These are phyloP conservation scores for Eriocheir sinensis DNA, from an alignment of 1,140 invertebrate species.

Conservation along the genomic window DNA sequence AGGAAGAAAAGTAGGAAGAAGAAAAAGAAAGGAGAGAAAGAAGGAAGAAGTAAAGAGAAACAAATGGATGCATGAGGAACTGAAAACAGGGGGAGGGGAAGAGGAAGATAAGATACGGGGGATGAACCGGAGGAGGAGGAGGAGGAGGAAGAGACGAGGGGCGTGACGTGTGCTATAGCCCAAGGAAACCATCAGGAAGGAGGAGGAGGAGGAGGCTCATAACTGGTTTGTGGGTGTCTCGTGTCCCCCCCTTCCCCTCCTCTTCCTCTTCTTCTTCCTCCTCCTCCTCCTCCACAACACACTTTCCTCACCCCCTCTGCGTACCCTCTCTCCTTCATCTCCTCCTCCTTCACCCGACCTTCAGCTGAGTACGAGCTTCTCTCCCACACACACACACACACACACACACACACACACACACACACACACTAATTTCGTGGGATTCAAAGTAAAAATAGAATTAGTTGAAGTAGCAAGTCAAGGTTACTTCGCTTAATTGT, in stretches of 20 bases:
- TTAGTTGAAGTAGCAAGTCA: too few relatives aligned
- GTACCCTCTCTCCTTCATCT: too few relatives aligned
- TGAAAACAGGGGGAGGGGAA: background rate
- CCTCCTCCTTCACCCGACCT: too few relatives aligned
- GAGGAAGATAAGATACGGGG: background rate
- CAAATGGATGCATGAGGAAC: background rate
- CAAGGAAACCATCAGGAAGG: background rate
- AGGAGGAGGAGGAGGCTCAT: background rate
- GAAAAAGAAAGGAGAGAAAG: background rate
- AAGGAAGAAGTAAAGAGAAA: too few relatives aligned
- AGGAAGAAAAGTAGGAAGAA: background rate
- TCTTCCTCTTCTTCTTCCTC: background rate
- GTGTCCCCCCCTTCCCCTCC: background rate
- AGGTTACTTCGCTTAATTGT: too few relatives aligned
- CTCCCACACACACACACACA: too few relatives aligned
- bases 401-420: too few relatives aligned
- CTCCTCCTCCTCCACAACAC: background rate
- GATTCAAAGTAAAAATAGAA: too few relatives aligned
- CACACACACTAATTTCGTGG: too few relatives aligned
- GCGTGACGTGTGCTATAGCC: background rate
- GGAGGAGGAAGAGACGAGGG: background rate
- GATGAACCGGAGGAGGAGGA: constrained; percentile 23
- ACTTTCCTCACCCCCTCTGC: too few relatives aligned
- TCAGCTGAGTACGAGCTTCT: too few relatives aligned
- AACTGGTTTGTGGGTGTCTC: background rate